A percentile compares a stretch with the other conserved stretches of the same genome.
Conservation (phyloP, 2,888 invertebrate genomes). For the Phyto melanocephala region DNA sequence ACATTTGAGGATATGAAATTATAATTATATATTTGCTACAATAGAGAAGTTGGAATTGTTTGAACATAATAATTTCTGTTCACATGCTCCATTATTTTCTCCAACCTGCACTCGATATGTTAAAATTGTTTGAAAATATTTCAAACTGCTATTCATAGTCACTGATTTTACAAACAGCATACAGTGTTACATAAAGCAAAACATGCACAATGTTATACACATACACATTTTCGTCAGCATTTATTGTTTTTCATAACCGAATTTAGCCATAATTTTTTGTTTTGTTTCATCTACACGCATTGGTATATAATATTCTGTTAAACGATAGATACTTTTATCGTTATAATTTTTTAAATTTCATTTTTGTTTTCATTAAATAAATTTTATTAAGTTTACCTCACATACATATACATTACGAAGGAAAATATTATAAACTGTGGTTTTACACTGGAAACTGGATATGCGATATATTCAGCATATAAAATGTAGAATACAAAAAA, state of each 20-base stretch:
- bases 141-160: neutral
- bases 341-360: neutral
- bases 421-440: neutral
- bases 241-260: neutral
- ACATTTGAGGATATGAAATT: no score
- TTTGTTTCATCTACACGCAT: neutral
- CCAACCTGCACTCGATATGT: conserved; percentile 19
- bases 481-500: no score
- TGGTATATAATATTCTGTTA: neutral
- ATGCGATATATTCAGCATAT: no score
- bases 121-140: conserved; percentile 3
- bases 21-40: no score
- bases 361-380: neutral
- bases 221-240: neutral
- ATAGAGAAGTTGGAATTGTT: no score
- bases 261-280: neutral
- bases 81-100: neutral
- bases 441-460: neutral
- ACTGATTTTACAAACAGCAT: neutral
- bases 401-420: neutral
- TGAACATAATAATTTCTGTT: no score
- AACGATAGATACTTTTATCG: conserved; percentile 7
- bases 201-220: neutral
- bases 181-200: neutral
- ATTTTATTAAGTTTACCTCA: conserved; percentile 6